These are phyloP conservation scores for Athalia cordata DNA, from an alignment of 2,888 invertebrate genomes.

Conservation along the genomic window DNA sequence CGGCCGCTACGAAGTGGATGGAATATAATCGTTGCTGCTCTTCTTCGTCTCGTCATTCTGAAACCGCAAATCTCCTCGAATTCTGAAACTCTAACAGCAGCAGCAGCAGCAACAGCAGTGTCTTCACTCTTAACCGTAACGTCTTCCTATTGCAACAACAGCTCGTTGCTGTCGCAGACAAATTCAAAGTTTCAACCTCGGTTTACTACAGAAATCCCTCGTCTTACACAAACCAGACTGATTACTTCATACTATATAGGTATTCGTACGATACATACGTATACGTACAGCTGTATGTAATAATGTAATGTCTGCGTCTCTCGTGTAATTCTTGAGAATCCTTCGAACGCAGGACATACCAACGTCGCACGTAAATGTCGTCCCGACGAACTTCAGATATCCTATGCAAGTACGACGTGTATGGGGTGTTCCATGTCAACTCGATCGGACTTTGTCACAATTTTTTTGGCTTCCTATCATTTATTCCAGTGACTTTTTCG, in stretches of 20 bases:
- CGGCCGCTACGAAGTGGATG: not conserved
- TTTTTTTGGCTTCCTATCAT: no score
- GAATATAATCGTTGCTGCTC: not conserved
- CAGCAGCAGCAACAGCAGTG: no score
- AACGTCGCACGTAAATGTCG: no score
- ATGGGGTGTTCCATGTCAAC: no score
- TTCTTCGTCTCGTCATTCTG: constrained; percentile 4
- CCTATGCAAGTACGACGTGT: no score
- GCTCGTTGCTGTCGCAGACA: not conserved
- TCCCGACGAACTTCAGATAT: no score
- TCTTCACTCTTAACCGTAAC: not conserved
- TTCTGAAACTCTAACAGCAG: not conserved
- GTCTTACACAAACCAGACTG: no score
- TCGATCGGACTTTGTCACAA: no score
- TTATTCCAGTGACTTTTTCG: no score
- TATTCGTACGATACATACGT: no score
- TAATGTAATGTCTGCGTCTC: not conserved
- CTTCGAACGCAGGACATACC: not conserved
- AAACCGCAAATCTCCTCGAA: constrained; percentile 25
- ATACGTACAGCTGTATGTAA: no score
- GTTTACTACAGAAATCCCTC: not conserved
- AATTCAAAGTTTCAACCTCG: not conserved
- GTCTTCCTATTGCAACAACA: not conserved
- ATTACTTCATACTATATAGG: no score
- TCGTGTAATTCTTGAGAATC: constrained; percentile 4